Evolutionary conservation across 2,888 invertebrate species (phyloP).

Genomic region (Subacronicta megacephala): DNA sequence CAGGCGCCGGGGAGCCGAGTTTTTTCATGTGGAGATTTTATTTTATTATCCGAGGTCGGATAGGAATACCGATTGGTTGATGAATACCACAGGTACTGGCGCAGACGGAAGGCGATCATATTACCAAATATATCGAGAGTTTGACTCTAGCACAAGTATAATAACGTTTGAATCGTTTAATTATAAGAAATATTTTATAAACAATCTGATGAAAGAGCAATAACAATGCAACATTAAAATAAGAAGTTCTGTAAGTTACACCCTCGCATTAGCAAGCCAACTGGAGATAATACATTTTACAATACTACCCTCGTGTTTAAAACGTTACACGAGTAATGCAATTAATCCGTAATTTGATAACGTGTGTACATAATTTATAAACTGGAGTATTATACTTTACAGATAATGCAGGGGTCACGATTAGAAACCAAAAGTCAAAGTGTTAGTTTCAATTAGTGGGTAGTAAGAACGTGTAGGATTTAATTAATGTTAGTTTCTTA

Average conservation of each 20-base stretch:
- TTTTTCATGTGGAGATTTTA: constrained; percentile 80
- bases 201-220: background rate
- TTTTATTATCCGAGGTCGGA: constrained; percentile 83
- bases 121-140: constrained; percentile 41
- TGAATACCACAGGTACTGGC: constrained; percentile 54
- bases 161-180: background rate
- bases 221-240: too few relatives aligned
- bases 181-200: too few relatives aligned
- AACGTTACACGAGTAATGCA: constrained; percentile 34
- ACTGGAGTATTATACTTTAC: constrained; percentile 43
- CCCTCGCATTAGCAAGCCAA: background rate
- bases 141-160: constrained; percentile 15
- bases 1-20: constrained; percentile 84
- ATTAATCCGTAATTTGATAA: constrained; percentile 49
- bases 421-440: constrained; percentile 21
- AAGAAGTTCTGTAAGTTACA: too few relatives aligned
- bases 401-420: constrained; percentile 52
- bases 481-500: constrained; percentile 42
- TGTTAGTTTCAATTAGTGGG: constrained; percentile 45
- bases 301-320: constrained; percentile 22
- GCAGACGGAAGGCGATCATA: constrained; percentile 32
- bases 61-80: constrained; percentile 73
- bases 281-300: constrained; percentile 5
- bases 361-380: constrained; percentile 36
- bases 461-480: constrained; percentile 29